Conservation (phyloP, 2,797 vertebrate species). For the Anabacerthia variegaticeps region DNA sequence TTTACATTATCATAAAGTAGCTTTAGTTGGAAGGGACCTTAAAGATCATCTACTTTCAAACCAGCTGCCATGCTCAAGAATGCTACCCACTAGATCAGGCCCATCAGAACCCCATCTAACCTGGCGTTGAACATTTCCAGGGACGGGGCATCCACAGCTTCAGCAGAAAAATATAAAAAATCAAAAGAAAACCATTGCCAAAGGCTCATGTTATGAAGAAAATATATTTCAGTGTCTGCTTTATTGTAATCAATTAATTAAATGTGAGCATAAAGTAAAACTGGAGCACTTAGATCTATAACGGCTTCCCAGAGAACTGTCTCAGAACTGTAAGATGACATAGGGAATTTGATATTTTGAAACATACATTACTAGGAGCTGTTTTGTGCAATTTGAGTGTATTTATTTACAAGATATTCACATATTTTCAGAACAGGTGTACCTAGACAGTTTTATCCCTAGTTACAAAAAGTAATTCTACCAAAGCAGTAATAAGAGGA, state of each 20-base stretch:
- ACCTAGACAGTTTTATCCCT: background rate
- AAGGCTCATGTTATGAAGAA: background rate
- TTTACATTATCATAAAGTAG: background rate
- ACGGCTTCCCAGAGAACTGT: background rate
- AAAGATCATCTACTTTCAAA: background rate
- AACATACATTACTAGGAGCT: background rate
- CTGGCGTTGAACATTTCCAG: background rate
- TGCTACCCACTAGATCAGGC: background rate
- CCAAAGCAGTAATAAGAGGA: background rate
- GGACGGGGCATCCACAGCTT: background rate
- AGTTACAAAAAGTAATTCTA: background rate
- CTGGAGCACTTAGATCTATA: background rate
- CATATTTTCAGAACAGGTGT: background rate
- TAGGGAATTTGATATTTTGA: background rate
- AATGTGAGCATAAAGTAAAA: background rate
- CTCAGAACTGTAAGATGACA: background rate
- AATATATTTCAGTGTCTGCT: background rate
- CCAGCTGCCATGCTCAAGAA: background rate
- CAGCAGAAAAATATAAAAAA: background rate
- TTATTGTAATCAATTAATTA: background rate
- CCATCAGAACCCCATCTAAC: background rate
- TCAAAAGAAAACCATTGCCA: background rate
- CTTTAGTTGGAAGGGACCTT: background rate
- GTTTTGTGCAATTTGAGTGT: background rate
- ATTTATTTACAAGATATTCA: background rate